phyloP scores from a whole-genome alignment of 2,888 invertebrate genomes.

The Hyppa rectilinea region DNA sequence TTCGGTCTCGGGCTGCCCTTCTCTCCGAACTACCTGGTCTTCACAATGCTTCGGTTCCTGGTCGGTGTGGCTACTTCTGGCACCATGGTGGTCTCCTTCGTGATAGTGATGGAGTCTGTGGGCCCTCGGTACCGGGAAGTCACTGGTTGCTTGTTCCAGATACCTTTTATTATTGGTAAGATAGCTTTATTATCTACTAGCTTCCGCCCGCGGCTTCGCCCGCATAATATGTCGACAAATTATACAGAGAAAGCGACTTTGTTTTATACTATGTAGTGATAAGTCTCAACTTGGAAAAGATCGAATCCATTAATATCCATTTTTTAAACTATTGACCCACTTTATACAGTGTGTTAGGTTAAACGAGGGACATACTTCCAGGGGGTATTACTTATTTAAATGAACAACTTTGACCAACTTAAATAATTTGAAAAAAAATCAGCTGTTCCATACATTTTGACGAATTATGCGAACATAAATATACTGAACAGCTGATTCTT shows the following conservation, averaged over 20 bases:
- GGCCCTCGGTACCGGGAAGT: constrained; percentile 89
- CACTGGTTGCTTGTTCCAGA: constrained; percentile 92
- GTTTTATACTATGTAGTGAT: too few relatives aligned
- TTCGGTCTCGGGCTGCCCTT: constrained; percentile 93
- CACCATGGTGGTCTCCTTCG: constrained; percentile 95
- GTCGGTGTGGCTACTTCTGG: constrained; percentile 94
- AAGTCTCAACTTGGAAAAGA: not conserved
- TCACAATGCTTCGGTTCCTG: constrained; percentile 92
- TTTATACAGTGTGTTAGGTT: too few relatives aligned
- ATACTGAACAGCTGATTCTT: too few relatives aligned
- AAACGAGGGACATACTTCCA: too few relatives aligned
- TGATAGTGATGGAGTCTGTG: constrained; percentile 92
- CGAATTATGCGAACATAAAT: too few relatives aligned
- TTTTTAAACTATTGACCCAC: not conserved
- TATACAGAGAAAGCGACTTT: too few relatives aligned
- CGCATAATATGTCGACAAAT: too few relatives aligned
- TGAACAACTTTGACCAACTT: too few relatives aligned
- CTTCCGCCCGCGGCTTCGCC: too few relatives aligned
- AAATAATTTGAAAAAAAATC: too few relatives aligned
- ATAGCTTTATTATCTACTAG: not conserved
- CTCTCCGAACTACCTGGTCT: constrained; percentile 90
- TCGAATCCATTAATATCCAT: not conserved
- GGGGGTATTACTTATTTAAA: too few relatives aligned
- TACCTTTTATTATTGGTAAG: constrained; percentile 92
- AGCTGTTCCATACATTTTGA: too few relatives aligned